These are phyloP conservation scores for Turnix velox DNA, from an alignment of 2,113 vertebrate species.

Conservation along the genomic window DNA sequence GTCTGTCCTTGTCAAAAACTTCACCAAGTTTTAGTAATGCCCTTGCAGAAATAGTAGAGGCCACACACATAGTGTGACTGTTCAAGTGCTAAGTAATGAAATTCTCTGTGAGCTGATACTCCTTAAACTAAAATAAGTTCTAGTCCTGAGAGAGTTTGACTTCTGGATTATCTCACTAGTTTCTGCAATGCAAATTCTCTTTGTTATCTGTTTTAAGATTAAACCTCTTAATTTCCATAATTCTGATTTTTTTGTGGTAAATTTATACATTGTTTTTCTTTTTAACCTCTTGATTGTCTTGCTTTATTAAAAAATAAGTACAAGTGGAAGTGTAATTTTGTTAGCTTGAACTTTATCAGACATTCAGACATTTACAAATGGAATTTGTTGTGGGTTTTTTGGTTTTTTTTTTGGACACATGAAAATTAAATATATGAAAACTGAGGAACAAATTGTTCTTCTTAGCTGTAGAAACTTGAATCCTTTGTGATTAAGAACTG, in stretches of 20 bases:
- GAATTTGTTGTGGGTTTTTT: neutral
- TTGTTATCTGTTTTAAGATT: neutral
- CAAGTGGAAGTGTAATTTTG: neutral
- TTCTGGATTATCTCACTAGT: neutral
- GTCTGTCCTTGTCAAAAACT: neutral
- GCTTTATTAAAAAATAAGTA: neutral
- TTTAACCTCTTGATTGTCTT: neutral
- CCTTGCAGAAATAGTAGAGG: neutral
- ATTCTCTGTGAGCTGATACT: neutral
- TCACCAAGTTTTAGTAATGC: neutral
- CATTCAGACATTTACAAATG: neutral
- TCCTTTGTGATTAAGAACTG: neutral
- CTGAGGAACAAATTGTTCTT: neutral
- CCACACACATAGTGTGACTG: neutral
- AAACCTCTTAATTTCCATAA: neutral
- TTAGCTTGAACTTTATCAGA: neutral
- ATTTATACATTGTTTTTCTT: neutral
- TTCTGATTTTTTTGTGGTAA: neutral
- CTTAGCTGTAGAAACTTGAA: neutral
- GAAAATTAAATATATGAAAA: neutral
- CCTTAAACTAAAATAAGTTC: neutral
- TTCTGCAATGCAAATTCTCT: neutral
- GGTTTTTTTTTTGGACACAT: neutral
- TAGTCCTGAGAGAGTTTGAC: neutral
- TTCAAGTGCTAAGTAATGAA: neutral